phyloP scores from a whole-genome alignment of 1,140 invertebrate genomes.

The Schlechtendalia chinensis region DNA sequence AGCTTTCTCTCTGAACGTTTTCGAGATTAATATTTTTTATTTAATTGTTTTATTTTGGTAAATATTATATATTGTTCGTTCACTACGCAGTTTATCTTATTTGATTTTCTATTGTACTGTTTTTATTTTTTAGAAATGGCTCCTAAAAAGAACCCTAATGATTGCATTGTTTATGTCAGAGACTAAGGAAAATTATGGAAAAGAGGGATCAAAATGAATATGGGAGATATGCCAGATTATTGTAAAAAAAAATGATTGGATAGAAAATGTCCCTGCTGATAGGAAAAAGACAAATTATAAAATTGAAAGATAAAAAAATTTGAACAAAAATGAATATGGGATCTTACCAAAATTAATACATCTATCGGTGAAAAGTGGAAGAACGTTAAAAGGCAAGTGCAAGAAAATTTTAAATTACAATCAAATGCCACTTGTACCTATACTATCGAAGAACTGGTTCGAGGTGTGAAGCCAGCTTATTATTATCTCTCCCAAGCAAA shows the following conservation, averaged over 20 bases:
- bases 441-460: constrained; percentile 33
- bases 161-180: constrained; percentile 11
- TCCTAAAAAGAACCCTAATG: constrained; percentile 30
- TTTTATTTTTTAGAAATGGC: constrained; percentile 24
- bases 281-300: constrained; percentile 31
- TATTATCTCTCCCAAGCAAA: constrained; percentile 20
- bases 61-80: too few relatives aligned
- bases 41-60: too few relatives aligned
- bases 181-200: not conserved
- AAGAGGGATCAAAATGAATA: not conserved
- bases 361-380: constrained; percentile 16
- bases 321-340: not conserved
- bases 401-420: not conserved
- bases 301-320: not conserved
- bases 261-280: not conserved
- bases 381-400: not conserved
- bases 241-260: constrained; percentile 21
- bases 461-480: not conserved
- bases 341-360: constrained; percentile 14
- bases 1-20: too few relatives aligned
- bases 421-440: not conserved
- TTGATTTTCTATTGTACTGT: not conserved
- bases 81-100: too few relatives aligned
- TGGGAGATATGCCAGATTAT: constrained; percentile 8
- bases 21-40: too few relatives aligned